Evolutionary conservation across 2,113 vertebrate genomes (phyloP).

Genomic region (Nibea coibor): DNA sequence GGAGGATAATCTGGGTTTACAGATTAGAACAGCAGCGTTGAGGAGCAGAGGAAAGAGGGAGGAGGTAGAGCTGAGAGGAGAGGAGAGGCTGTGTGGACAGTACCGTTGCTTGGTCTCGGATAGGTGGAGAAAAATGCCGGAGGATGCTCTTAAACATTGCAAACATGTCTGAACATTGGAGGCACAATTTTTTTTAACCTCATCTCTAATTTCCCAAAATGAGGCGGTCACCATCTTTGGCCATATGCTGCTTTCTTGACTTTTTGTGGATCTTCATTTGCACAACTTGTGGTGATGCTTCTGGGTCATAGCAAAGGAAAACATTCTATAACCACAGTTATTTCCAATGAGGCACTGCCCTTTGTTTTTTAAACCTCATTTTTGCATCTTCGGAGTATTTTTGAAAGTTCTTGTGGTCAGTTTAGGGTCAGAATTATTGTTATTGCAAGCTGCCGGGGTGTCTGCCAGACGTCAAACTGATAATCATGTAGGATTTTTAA

Average conservation of each 20-base stretch:
- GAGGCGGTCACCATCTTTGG: conserved; percentile 2
- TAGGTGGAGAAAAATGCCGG: conserved; percentile 20
- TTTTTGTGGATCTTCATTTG: conserved; percentile 31
- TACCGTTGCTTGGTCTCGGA: conserved; percentile 31
- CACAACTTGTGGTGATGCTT: conserved; percentile 33
- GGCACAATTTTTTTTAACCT: neutral
- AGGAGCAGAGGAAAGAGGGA: conserved; percentile 63
- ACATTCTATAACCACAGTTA: conserved; percentile 45
- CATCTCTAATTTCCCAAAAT: conserved; percentile 5
- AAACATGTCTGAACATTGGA: conserved; percentile 15
- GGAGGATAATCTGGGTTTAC: conserved; percentile 89
- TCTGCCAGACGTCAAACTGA: conserved; percentile 2
- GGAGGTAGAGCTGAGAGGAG: conserved; percentile 43
- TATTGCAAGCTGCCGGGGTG: conserved; percentile 30
- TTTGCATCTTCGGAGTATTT: conserved; percentile 45
- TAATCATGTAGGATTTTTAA: conserved; percentile 25
- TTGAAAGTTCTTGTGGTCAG: conserved; percentile 46
- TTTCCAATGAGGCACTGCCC: conserved; percentile 38
- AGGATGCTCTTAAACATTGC: conserved; percentile 20
- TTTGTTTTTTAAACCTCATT: conserved; percentile 45
- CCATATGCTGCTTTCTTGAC: conserved; percentile 8
- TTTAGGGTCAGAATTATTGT: conserved; percentile 28
- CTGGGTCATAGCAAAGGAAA: conserved; percentile 34
- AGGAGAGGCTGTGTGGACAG: conserved; percentile 57
- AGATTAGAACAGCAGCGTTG: conserved; percentile 84